phyloP scores from a whole-genome alignment of 2,797 vertebrate species.

The Carapus acus region DNA sequence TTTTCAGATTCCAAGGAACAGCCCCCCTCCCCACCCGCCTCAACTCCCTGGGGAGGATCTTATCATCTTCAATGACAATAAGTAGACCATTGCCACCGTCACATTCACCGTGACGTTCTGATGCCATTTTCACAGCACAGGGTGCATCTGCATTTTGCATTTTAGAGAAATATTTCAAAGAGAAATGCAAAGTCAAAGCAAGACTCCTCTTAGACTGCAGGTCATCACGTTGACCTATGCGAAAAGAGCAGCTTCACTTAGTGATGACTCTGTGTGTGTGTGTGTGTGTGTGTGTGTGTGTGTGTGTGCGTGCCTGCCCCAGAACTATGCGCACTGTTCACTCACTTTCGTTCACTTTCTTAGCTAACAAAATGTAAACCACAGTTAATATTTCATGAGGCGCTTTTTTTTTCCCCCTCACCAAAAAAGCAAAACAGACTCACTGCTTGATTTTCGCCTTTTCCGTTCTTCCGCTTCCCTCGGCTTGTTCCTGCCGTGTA shows the following conservation, averaged over 20 bases:
- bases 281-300: too few species aligned
- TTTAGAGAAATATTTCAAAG: conserved; percentile 17
- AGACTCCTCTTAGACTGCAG: conserved; percentile 40
- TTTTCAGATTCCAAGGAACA: conserved; percentile 23
- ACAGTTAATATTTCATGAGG: conserved; percentile 64
- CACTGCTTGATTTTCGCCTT: conserved; percentile 54
- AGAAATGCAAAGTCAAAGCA: conserved; percentile 33
- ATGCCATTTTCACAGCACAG: too few species aligned
- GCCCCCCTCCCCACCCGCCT: too few species aligned
- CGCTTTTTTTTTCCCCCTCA: conserved; percentile 10
- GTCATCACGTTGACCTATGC: conserved; percentile 51
- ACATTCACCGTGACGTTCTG: too few species aligned
- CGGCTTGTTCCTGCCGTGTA: conserved; percentile 62
- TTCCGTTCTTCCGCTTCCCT: conserved; percentile 47
- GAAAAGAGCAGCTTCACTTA: conserved; percentile 46
- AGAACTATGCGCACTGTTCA: conserved; percentile 25
- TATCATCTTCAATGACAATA: conserved; percentile 25
- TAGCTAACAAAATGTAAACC: conserved; percentile 61
- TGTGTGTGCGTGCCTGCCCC: too few species aligned
- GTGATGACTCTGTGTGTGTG: too few species aligned
- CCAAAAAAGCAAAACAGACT: conserved; percentile 49
- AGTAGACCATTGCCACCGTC: too few species aligned
- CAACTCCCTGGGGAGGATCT: conserved; percentile 10
- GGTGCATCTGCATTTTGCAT: conserved; percentile 7
- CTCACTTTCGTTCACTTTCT: too few species aligned